Conservation (phyloP, 2,797 vertebrate species). For the Paguma larvata region DNA sequence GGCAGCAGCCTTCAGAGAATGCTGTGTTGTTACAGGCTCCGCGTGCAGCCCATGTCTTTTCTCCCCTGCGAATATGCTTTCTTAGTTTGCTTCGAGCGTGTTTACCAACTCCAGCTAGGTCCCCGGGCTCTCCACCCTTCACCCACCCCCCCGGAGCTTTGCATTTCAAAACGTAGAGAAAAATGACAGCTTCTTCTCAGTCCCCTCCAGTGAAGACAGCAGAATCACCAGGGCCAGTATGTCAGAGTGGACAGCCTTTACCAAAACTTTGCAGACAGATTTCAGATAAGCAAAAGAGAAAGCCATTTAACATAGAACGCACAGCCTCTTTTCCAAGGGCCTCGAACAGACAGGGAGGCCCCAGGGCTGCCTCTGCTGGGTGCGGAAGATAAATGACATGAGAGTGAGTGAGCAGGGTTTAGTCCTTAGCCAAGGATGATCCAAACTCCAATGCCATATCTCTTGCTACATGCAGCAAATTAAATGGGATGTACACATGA, state of each 20-base stretch:
- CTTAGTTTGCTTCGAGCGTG: constrained; percentile 57
- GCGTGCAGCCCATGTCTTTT: not conserved
- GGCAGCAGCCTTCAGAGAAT: not conserved
- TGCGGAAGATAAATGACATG: not conserved
- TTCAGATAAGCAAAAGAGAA: not conserved
- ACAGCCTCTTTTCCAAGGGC: constrained; percentile 9
- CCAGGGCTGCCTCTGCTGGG: not conserved
- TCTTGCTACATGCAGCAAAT: constrained; percentile 2
- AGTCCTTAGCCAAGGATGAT: constrained; percentile 25
- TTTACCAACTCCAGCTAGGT: constrained; percentile 41
- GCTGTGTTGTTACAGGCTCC: not conserved
- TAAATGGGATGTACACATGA: constrained; percentile 23
- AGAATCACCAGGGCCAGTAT: not conserved
- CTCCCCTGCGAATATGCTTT: not conserved
- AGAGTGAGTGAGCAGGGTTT: constrained; percentile 9
- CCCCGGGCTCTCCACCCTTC: not conserved
- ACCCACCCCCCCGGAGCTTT: not conserved
- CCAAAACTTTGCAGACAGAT: constrained; percentile 12
- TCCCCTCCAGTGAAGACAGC: not conserved
- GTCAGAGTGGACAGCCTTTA: not conserved
- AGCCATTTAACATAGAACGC: not conserved
- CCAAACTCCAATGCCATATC: not conserved
- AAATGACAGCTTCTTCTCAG: constrained; percentile 35
- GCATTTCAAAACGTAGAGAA: constrained; percentile 54
- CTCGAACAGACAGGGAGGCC: not conserved